These are phyloP conservation scores for Henicopernis longicauda DNA, from an alignment of 2,113 vertebrate species.

Conservation along the genomic window DNA sequence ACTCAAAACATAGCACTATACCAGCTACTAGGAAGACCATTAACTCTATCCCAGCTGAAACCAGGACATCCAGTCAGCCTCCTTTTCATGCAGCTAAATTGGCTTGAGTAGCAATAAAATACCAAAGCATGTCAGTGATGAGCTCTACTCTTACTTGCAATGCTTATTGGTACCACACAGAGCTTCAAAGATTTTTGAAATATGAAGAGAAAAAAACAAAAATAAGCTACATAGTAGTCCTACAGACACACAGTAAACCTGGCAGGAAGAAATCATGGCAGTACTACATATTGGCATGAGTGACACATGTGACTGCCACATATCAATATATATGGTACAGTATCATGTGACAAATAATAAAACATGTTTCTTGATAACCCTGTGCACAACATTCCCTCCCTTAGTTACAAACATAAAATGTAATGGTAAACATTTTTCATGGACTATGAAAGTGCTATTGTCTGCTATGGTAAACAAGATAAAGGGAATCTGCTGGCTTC, in stretches of 20 bases:
- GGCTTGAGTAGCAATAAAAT: background rate
- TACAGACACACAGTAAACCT: background rate
- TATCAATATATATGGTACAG: background rate
- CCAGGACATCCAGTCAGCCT: background rate
- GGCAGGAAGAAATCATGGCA: background rate
- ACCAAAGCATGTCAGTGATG: rapidly evolving
- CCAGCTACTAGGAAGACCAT: no score
- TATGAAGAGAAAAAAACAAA: background rate
- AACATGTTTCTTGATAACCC: background rate
- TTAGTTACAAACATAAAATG: background rate
- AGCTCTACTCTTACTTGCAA: background rate
- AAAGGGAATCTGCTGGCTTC: background rate
- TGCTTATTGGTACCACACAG: background rate
- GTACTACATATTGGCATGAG: background rate
- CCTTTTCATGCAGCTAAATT: background rate
- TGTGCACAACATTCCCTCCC: background rate
- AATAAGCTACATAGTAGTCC: background rate
- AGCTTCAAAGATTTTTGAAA: background rate
- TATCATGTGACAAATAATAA: background rate
- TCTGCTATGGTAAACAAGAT: background rate
- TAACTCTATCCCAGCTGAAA: no score
- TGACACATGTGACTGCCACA: rapidly evolving
- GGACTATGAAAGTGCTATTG: background rate
- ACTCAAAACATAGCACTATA: no score
- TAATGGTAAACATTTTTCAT: background rate